These are phyloP conservation scores for Dryobates pubescens DNA, from an alignment of 2,797 vertebrate genomes.

Conservation along the genomic window DNA sequence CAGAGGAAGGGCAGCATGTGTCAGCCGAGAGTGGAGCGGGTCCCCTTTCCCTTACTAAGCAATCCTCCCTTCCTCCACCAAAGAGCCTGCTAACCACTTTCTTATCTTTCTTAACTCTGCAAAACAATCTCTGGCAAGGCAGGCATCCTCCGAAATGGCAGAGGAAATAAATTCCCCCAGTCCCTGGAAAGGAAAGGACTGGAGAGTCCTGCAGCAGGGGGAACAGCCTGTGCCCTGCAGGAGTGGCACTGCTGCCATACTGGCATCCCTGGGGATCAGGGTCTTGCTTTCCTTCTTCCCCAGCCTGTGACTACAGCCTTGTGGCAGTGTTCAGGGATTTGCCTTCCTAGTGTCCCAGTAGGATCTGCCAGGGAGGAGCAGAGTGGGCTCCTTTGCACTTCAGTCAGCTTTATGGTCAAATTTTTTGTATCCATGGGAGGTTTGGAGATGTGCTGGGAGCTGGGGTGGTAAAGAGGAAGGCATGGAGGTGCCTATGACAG, in stretches of 20 bases:
- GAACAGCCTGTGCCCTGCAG: not conserved
- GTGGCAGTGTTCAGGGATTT: not conserved
- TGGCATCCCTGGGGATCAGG: not conserved
- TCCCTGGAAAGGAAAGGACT: slow-evolving; percentile 37
- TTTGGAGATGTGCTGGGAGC: not conserved
- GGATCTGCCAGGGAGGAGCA: not conserved
- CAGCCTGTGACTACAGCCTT: not conserved
- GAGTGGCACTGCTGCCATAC: not conserved
- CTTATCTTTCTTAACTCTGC: slow-evolving; percentile 70
- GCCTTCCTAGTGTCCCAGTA: not conserved
- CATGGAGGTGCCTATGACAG: not conserved
- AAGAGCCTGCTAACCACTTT: slow-evolving; percentile 63
- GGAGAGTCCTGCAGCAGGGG: slow-evolving; percentile 23
- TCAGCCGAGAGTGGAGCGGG: not conserved
- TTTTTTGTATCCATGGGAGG: not conserved
- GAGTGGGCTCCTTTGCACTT: fast-evolving
- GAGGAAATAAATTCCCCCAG: slow-evolving; percentile 66
- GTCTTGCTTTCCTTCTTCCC: not conserved
- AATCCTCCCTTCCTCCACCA: slow-evolving; percentile 60
- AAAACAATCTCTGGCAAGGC: slow-evolving; percentile 66
- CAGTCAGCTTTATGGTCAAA: not conserved
- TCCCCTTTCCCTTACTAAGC: slow-evolving; percentile 72
- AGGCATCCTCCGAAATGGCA: slow-evolving; percentile 64
- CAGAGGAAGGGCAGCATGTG: slow-evolving; percentile 46
- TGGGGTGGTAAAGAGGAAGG: not conserved